Conservation (phyloP, 2,113 vertebrate species). For the Ramphastos sulfuratus region DNA sequence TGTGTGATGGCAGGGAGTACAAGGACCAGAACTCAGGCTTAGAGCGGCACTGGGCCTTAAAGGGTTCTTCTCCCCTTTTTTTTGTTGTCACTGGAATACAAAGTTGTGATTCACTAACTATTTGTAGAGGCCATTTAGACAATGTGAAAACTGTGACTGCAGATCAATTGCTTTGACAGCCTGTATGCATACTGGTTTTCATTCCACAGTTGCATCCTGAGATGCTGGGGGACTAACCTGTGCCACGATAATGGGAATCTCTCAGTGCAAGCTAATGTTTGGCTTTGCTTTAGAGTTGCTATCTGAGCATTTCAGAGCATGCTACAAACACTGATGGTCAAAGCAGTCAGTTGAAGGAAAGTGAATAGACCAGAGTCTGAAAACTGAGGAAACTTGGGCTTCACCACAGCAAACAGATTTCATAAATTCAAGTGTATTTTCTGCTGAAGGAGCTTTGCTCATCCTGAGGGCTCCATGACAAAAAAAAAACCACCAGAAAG, state of each 20-base stretch:
- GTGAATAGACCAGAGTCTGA: background rate
- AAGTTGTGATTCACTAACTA: background rate
- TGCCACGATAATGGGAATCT: background rate
- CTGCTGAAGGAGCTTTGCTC: background rate
- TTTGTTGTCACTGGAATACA: background rate
- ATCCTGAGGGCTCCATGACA: background rate
- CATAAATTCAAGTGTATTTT: background rate
- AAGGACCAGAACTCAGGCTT: background rate
- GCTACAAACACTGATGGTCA: background rate
- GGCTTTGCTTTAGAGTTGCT: background rate
- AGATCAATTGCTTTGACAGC: background rate
- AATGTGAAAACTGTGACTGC: background rate
- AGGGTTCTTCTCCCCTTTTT: background rate
- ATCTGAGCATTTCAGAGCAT: background rate
- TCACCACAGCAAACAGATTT: background rate
- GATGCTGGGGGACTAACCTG: background rate
- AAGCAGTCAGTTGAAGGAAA: background rate
- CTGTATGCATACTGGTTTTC: fast-evolving
- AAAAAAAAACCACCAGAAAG: background rate
- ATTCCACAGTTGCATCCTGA: background rate
- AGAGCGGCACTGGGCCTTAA: background rate
- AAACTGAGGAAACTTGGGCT: background rate
- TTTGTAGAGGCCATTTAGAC: background rate
- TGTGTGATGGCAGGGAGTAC: fast-evolving
- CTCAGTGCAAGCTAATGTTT: background rate